Base-by-base conservation (phyloP, 2,888 invertebrate species). In the Plebejus anna region DNA sequence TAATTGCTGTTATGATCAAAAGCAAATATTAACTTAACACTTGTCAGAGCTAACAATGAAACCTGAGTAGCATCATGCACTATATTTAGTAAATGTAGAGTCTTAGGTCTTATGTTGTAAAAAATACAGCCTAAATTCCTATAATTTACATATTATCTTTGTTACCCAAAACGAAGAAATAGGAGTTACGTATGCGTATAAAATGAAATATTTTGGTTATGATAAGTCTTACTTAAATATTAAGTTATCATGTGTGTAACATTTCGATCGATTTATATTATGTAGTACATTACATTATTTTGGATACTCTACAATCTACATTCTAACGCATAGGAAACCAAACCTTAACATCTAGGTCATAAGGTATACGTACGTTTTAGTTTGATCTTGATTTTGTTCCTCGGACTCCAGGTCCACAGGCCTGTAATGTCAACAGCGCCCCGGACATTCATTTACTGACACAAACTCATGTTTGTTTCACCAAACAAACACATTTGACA, bases 351-450 rank as follows among this genome's bases (percentile, higher is more conserved):
- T 36, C 11, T 36, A 22, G 4, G 5, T 32, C 13, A 1, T 13
- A 66, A 66, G 66, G 11, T 1, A 59, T 81, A 92, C 93, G 81
- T 90, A 94, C 93, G 93, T 90, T 94, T 94, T 76, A 94, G 90
- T 86, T 93, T 94, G 90, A 94, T 92, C 87, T 93, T 94, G 90
- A 94, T 88, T 84, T 86, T 92, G 86, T 89, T 91, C 86, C 92
- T 93, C 75, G 93, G 92, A 84, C 90, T 92, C 93, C 93, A 94
- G 85, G 89, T 89, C 81, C 92, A 92, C 84, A 93, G 88, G 87
- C 92, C 92, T 77, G 87, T 88, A 85, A 89, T 90, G 83, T 90
- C 91, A 83, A 90, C 90, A 87, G 90, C 85, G 83, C 91, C 89
- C 66, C 90, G 87, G 79, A 92, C 90, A 88, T 89, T 91, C 93